phyloP scores from a whole-genome alignment of 2,797 vertebrate species.

The Craterocephalus amniculus region DNA sequence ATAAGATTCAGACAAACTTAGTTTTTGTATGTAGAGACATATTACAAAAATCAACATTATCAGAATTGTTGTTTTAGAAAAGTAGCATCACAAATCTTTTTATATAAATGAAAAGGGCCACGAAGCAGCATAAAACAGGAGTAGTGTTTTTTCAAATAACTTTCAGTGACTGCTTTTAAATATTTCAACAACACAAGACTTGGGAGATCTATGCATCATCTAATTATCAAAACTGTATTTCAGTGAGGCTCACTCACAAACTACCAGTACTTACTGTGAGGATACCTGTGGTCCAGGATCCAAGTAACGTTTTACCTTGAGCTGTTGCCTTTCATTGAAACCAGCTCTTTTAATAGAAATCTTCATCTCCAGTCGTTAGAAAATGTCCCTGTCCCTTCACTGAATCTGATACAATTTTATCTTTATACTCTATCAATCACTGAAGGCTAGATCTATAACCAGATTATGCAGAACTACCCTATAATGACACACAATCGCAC shows the following conservation, averaged over 20 bases:
- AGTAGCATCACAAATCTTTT: not conserved
- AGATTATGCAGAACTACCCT: constrained; percentile 66
- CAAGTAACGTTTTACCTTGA: constrained; percentile 1
- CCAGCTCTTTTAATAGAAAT: constrained; percentile 15
- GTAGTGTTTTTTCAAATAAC: not conserved
- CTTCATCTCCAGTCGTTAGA: constrained; percentile 29
- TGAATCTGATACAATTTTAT: constrained; percentile 47
- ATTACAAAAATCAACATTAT: not conserved
- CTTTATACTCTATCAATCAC: constrained; percentile 60
- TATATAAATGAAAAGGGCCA: not conserved
- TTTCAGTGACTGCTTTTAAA: not conserved
- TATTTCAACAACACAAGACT: not conserved
- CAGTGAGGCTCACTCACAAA: not conserved
- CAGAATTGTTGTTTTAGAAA: not conserved
- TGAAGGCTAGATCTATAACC: constrained; percentile 60
- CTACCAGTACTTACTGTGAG: not conserved
- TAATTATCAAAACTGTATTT: not conserved
- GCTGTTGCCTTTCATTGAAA: not conserved
- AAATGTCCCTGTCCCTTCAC: constrained; percentile 23
- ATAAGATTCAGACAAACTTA: not conserved
- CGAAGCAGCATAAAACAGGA: not conserved
- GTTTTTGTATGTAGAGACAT: too few relatives aligned
- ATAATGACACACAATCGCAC: constrained; percentile 17
- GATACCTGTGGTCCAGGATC: not conserved
- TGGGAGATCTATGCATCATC: not conserved